Evolutionary conservation across 2,797 vertebrate species (phyloP), one percentile per base, ranked within the genome.

Genomic region (Falco biarmicus): DNA sequence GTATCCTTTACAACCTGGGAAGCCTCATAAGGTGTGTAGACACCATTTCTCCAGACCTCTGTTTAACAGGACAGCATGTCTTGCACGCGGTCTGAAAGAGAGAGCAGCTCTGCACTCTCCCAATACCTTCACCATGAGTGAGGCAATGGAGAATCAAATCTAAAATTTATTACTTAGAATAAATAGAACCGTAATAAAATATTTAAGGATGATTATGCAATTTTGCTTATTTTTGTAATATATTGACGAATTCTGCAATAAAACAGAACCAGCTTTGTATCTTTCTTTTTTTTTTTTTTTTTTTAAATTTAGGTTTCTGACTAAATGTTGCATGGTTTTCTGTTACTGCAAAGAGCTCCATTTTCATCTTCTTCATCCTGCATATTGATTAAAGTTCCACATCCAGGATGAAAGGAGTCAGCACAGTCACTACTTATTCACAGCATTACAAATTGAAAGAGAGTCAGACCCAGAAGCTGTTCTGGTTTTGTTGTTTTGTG

Each of bases 371-470:
- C n/a, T 81, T 95, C 70, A 51, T 83, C 15, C 64, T 90, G n/a
- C 24, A 13, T 95, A 89, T 79, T 74, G 89, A 92, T 59, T 90
- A 68, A 89, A 83, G 64, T 85, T 96, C 56, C 66, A 19, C 48
- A 77, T 59, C 66, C 60, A 66, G 51, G 69, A 94, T 77, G 56
- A 89, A 91, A 84, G 51, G 29, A 81, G 26, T 80, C 84, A 70
- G 3, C 64, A 34, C 41, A 60, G 60, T 83, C 25, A 9, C 51
- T 91, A 11, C 18, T 64, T 86, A 53, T 39, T 93, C 63, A 43
- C 57, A 69, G 24, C 15, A 39, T 78, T 87, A 61, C 73, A 88
- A 92, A 76, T 0, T 76, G 68, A 69, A 86, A 76, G 11, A 74
- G 11, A 78, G 63, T 75, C 32, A 34, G 28, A 43, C 16, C 3